Base-by-base conservation (phyloP, 2,797 vertebrate species). In the Poecilia wingei region DNA sequence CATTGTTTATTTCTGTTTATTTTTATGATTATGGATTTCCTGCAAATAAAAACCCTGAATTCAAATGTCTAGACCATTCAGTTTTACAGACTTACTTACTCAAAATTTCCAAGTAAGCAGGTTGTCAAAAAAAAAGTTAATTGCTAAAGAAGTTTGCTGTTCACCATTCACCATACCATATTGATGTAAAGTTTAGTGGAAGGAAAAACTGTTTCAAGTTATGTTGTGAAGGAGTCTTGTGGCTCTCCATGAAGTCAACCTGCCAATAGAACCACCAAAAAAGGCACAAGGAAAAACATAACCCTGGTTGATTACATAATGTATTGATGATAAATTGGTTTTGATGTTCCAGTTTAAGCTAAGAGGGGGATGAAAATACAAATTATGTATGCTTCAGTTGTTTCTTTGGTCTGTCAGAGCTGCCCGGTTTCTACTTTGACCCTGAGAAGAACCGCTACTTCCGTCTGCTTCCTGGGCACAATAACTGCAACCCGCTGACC, bases 361-460 rank as follows among this genome's bases (percentile, higher is more conserved):
- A 46, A 46, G 43, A 28, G 12, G 28, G n/a, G 6, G 41, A 14
- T 70, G 6, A 57, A 57, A 43, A 25, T 41, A 43, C 13, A 61
- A 28, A 46, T 45, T 5, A 3, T 46, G 39, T 3, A 7, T 12
- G 2, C 28, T 61, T 72, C 20, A 39, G 61, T 66, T 57, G 36
- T 6, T 1, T 6, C 36, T 2, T 3, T 33, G 18, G 7, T 43
- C 85, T 81, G 20, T 3, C 85, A 99, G 98, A 99, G 76, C 91
- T 99, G 46, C 98, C 97, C 0, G 98, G 98, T 57, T 99, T 98
- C 94, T 99, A 99, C 93, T 99, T 97, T 84, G 98, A 99, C 79
- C 83, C 96, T 0, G 97, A 98, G 92, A 99, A 99, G 93, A 98
- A 99, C 61, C 97, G 98, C 16, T 99, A 99, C 84, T 99, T 99